Evolutionary conservation across 2,888 invertebrate species (phyloP), one percentile per base, ranked within the genome.

Genomic region (Nemotelus nigrinus): DNA sequence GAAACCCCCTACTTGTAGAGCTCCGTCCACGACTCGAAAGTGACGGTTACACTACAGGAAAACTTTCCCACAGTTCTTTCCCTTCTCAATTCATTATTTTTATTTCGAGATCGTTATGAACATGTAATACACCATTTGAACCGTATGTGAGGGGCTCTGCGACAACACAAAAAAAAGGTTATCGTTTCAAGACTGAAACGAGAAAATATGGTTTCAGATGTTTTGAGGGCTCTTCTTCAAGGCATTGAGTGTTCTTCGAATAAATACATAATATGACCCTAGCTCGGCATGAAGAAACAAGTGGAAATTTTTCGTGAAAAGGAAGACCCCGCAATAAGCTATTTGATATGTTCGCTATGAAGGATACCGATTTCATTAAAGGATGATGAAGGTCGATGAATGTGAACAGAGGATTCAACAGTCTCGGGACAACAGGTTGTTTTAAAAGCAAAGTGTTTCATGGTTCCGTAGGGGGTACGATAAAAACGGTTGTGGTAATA

Each of bases 21-120:
- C 3, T 25, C 25, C 25, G 25, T 25, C 25, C 25, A 63, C 39
- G 43, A 43, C 63, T 25, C 25, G 25, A 41, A 63, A 39, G 43
- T 50, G 67, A 67, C 67, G 67, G 67, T 67, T 67, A 67, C 53
- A 10, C 25, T 25, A 25, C 67, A 48, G 67, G 25, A 48, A 67
- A 67, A 67, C 47, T 67, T 67, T 67, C 67, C 67, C 67, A 67
- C 67, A 39, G 10, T 67, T 44, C 8, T 67, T 67, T 50, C 67
- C 67, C 50, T 67, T 10, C 64, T 39, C 65, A 2, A n/a, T 67
- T 47, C 67, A 63, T 63, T 41, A 63, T 5, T 41, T 63, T 63
- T 43, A 63, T 63, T 43, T 63, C 25, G 63, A 3, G 63, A 63
- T 63, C 63, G 63, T 63, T 63, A 63, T 63, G 63, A 63, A 2